Evolutionary conservation across 1,140 invertebrate species (phyloP).

Genomic region (Papilio polyxenes): DNA sequence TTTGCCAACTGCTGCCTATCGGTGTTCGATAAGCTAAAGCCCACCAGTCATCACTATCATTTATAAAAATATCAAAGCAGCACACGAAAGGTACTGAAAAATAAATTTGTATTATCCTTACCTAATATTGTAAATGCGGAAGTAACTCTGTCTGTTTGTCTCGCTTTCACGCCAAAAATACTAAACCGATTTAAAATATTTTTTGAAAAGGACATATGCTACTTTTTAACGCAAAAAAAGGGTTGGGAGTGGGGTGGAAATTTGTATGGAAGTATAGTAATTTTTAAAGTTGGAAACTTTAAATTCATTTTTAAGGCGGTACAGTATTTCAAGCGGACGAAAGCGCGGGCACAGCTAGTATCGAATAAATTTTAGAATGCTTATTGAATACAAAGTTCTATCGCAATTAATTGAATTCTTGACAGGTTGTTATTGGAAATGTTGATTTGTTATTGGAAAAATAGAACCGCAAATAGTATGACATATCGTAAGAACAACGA

Average conservation of each 20-base stretch:
- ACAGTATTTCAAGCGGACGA: too few relatives aligned
- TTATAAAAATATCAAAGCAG: not conserved
- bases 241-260: too few relatives aligned
- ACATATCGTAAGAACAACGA: not conserved
- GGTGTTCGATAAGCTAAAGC: not conserved
- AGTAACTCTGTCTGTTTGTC: too few relatives aligned
- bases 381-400: not conserved
- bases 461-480: not conserved
- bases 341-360: too few relatives aligned
- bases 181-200: too few relatives aligned
- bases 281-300: too few relatives aligned
- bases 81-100: not conserved
- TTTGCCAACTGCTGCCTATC: not conserved
- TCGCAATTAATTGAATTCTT: not conserved
- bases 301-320: too few relatives aligned
- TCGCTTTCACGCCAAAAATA: too few relatives aligned
- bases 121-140: too few relatives aligned
- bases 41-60: not conserved
- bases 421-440: not conserved
- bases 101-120: not conserved
- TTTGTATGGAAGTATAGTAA: too few relatives aligned
- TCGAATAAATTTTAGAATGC: not conserved
- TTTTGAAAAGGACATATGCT: too few relatives aligned
- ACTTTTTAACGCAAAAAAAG: too few relatives aligned
- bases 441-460: not conserved